Percentiles rank a stretch among this genome's conserved stretches.
Conservation (phyloP, 2,113 vertebrate genomes). For the zebrafish (Danio rerio) region GRCz12tu NC_133183.1:3444501-3445000, state of each 20-base stretch:
- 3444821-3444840: constrained; percentile 13
- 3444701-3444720: neutral
- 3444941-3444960: too few relatives aligned
- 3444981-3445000: too few relatives aligned
- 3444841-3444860: constrained; percentile 19
- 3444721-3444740: neutral
- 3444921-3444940: too few relatives aligned
- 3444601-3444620: neutral
- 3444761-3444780: constrained; percentile 29
- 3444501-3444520: constrained; percentile 40
- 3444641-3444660: neutral
- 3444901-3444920: too few relatives aligned
- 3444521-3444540: constrained; percentile 52
- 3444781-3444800: constrained; percentile 2
- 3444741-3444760: constrained; percentile 9
- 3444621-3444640: neutral
- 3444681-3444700: neutral
- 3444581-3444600: constrained; percentile 13
- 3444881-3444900: neutral
- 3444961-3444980: too few relatives aligned
- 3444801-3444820: neutral
- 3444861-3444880: neutral
- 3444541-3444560: constrained; percentile 41
- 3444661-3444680: neutral
- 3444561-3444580: constrained; percentile 29